Percentiles rank a stretch among this genome's conserved stretches.
Evolutionary conservation across 2,113 vertebrate genomes (phyloP).

Genomic region (Lepisosteus oculatus): DNA sequence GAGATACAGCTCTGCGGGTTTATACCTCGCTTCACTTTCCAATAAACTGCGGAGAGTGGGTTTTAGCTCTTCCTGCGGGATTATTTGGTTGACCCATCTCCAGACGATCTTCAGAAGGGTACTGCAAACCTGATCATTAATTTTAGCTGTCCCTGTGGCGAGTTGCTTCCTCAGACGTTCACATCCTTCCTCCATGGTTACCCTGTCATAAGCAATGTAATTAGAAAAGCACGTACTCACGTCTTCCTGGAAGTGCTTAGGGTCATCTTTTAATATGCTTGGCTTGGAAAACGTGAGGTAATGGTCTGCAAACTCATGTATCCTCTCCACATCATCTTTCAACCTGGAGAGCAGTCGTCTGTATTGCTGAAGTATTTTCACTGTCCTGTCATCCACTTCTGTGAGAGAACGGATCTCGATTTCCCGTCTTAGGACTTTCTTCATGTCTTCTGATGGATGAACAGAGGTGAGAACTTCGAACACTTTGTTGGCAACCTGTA

Average conservation of each 20-base stretch:
- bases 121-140: neutral
- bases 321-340: neutral
- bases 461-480: neutral
- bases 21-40: neutral
- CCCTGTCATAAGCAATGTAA: neutral
- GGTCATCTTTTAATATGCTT: neutral
- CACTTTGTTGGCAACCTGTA: constrained; percentile 4
- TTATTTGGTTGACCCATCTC: neutral
- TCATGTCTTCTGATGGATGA: neutral
- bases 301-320: neutral
- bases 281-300: constrained; percentile 7
- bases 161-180: neutral
- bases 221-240: neutral
- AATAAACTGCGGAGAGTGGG: neutral
- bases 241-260: neutral
- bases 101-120: neutral
- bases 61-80: neutral
- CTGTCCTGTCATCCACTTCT: neutral
- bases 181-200: too few relatives aligned
- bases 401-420: neutral
- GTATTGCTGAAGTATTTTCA: neutral
- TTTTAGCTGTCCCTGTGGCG: neutral
- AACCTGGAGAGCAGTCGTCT: neutral
- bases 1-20: neutral
- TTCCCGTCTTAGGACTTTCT: neutral